A percentile compares a stretch with the other conserved stretches of the same genome.
phyloP scores from a whole-genome alignment of 2,888 invertebrate species.

The Lordiphosa andalusiaca region DNA sequence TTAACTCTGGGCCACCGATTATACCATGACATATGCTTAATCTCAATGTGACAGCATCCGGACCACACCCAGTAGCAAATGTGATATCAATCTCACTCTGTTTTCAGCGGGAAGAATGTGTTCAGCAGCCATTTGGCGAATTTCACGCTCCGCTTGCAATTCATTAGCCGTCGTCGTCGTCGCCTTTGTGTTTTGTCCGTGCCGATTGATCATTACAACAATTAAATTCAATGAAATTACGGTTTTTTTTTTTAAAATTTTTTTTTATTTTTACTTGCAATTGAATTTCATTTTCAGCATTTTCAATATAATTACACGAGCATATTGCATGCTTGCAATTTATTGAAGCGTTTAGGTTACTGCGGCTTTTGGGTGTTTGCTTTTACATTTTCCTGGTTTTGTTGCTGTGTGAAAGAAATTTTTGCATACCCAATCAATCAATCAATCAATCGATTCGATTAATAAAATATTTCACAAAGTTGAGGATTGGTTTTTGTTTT shows the following conservation, averaged over 20 bases:
- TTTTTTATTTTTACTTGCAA: slow-evolving; percentile 24
- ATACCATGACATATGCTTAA: not conserved
- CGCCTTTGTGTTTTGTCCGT: slow-evolving; percentile 22
- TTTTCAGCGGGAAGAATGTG: slow-evolving; percentile 23
- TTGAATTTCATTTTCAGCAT: slow-evolving; percentile 53
- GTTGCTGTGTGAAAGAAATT: not conserved
- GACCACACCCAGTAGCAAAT: slow-evolving; percentile 12
- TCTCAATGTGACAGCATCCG: slow-evolving; percentile 10
- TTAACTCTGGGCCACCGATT: too few relatives aligned
- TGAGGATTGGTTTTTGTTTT: too few relatives aligned
- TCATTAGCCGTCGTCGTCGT: slow-evolving; percentile 27
- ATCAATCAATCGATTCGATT: too few relatives aligned
- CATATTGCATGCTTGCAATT: slow-evolving; percentile 22
- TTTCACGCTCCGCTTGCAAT: slow-evolving; percentile 39
- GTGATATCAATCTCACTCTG: slow-evolving; percentile 17
- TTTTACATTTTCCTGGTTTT: slow-evolving; percentile 15
- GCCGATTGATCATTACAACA: slow-evolving; percentile 34
- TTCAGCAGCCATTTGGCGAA: slow-evolving; percentile 42
- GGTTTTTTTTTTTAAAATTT: too few relatives aligned
- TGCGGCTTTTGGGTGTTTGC: slow-evolving; percentile 8
- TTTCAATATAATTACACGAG: slow-evolving; percentile 3
- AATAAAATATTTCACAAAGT: too few relatives aligned
- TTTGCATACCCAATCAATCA: too few relatives aligned
- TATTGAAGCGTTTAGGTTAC: slow-evolving; percentile 54
- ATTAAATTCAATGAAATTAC: slow-evolving; percentile 40